Percentiles rank a stretch among this genome's conserved stretches.
Evolutionary conservation across 2,888 invertebrate genomes (phyloP).

Genomic region (Hedychridium roseum): DNA sequence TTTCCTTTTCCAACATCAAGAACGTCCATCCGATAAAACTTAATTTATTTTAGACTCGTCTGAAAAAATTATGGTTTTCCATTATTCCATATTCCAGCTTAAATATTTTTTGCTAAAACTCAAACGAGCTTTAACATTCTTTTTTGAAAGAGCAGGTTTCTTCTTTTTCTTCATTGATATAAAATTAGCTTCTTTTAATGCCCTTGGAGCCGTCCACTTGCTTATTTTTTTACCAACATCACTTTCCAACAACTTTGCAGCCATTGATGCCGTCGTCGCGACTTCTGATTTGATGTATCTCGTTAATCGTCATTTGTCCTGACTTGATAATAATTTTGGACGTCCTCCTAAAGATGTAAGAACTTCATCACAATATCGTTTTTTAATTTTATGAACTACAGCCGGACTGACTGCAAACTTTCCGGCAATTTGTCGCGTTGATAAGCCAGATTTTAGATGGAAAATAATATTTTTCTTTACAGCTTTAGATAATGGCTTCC

Average conservation of each 20-base stretch:
- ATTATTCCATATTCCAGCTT: constrained; percentile 21
- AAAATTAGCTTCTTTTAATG: constrained; percentile 20
- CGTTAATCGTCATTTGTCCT: constrained; percentile 13
- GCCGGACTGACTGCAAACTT: constrained; percentile 1
- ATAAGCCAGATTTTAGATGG: constrained; percentile 4
- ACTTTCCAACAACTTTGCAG: constrained; percentile 12
- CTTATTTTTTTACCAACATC: constrained; percentile 18
- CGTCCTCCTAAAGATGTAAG: constrained; percentile 8
- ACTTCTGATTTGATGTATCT: constrained; percentile 14
- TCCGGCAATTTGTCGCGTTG: constrained; percentile 8
- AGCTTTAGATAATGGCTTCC: constrained; percentile 2
- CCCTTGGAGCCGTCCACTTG: constrained; percentile 14
- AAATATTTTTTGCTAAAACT: constrained; percentile 28
- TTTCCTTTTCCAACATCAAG: constrained; percentile 23
- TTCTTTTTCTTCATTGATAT: constrained; percentile 11
- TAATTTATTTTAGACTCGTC: constrained; percentile 27
- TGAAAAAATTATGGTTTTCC: constrained; percentile 27
- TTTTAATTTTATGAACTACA: constrained; percentile 10
- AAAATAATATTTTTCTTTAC: constrained; percentile 9
- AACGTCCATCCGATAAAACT: constrained; percentile 24
- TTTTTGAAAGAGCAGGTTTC: constrained; percentile 15
- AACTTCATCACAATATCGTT: constrained; percentile 5
- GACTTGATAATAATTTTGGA: constrained; percentile 14
- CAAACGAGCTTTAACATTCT: constrained; percentile 16
- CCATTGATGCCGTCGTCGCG: constrained; percentile 9